Evolutionary conservation across 2,797 vertebrate species (phyloP).

Genomic region (Crax fasciolata): DNA sequence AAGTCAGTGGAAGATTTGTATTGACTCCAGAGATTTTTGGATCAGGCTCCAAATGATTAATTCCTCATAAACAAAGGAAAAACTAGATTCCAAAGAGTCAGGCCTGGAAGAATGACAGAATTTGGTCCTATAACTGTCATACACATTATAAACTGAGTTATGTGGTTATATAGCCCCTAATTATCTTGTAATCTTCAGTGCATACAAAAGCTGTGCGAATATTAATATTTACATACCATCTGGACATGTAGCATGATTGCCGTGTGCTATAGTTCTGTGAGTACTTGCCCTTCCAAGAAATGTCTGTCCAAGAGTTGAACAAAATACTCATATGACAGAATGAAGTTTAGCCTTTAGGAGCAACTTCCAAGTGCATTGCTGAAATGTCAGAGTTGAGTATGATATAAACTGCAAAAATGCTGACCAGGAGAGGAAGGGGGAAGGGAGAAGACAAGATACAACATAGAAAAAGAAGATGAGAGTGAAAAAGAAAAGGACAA

Average conservation of each 20-base stretch:
- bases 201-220: conserved; percentile 43
- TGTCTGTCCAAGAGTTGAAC: conserved; percentile 48
- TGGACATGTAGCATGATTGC: conserved; percentile 26
- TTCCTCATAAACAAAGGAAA: conserved; percentile 47
- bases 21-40: background rate
- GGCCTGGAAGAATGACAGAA: conserved; percentile 54
- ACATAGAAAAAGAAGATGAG: background rate
- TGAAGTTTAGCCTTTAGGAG: conserved; percentile 27
- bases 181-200: conserved; percentile 62
- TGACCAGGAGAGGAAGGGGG: background rate
- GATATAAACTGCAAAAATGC: conserved; percentile 54
- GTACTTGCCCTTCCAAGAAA: conserved; percentile 69
- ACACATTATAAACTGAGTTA: conserved; percentile 66
- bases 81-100: conserved; percentile 41
- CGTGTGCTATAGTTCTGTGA: conserved; percentile 18
- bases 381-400: conserved; percentile 34
- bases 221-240: conserved; percentile 78
- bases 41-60: conserved; percentile 38
- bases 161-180: conserved; percentile 27
- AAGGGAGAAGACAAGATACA: background rate
- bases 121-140: conserved; percentile 58
- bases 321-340: conserved; percentile 30
- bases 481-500: background rate
- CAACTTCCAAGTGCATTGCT: conserved; percentile 52
- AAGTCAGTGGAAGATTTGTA: conserved; percentile 38